Conservation (phyloP, 2,797 vertebrate species). For the Hydrophis major region DNA sequence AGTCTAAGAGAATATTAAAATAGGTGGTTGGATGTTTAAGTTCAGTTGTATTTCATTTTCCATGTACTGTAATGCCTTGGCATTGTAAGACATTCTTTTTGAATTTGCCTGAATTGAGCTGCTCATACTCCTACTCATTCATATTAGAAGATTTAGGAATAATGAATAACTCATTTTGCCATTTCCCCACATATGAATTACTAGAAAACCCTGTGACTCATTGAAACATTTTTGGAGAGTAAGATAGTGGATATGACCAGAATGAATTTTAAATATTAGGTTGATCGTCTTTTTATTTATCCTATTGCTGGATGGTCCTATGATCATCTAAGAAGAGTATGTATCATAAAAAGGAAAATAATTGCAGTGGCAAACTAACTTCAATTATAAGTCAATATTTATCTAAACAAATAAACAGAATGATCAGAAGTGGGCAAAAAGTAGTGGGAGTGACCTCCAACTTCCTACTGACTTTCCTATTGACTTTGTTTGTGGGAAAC, state of each 20-base stretch:
- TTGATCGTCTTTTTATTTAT: background rate
- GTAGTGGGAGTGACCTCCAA: background rate
- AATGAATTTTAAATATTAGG: background rate
- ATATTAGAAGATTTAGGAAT: slow-evolving; percentile 2
- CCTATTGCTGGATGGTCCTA: background rate
- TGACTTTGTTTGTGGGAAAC: background rate
- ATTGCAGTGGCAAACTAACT: background rate
- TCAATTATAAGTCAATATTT: background rate
- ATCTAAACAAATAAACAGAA: background rate
- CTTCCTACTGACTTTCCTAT: background rate
- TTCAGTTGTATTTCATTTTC: slow-evolving; percentile 8
- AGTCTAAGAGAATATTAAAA: background rate
- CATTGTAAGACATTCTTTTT: slow-evolving; percentile 27
- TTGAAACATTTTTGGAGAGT: background rate
- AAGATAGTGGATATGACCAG: background rate
- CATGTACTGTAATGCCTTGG: background rate
- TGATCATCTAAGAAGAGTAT: background rate
- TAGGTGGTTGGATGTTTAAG: background rate
- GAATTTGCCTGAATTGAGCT: background rate
- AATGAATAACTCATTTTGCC: background rate
- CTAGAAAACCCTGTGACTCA: background rate
- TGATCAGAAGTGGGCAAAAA: background rate
- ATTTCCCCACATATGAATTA: slow-evolving; percentile 11
- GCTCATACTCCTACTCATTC: background rate
- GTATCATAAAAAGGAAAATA: background rate